Percentiles rank a stretch among this genome's conserved stretches.
These are phyloP conservation scores for Hemaris fuciformis DNA, from an alignment of 2,888 invertebrate species.

Conservation along the genomic window DNA sequence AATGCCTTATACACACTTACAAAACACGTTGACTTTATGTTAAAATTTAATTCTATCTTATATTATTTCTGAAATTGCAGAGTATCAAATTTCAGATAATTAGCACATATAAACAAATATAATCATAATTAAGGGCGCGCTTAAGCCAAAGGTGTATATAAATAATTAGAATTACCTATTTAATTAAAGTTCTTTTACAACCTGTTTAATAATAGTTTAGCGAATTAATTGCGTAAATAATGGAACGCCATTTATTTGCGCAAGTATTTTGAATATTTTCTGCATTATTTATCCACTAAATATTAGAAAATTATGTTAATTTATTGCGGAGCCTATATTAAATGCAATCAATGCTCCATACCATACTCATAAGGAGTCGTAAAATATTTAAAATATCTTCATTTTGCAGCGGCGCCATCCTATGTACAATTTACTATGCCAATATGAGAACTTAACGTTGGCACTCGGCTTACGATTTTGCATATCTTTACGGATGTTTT, in stretches of 20 bases:
- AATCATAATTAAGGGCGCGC: background rate
- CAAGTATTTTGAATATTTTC: background rate
- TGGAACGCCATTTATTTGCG: background rate
- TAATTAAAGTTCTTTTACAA: background rate
- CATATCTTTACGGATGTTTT: slow-evolving; percentile 31
- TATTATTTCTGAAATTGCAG: background rate
- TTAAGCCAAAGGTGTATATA: background rate
- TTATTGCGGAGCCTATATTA: background rate
- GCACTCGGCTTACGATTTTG: slow-evolving; percentile 29
- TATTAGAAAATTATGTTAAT: slow-evolving; percentile 5
- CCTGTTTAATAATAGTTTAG: background rate
- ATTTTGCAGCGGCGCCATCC: slow-evolving; percentile 26
- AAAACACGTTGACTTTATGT: background rate
- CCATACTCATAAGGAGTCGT: slow-evolving; percentile 19
- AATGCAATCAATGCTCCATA: background rate
- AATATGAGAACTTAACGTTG: slow-evolving; percentile 30
- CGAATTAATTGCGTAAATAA: background rate
- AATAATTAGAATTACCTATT: background rate
- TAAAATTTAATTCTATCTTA: background rate
- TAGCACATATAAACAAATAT: background rate
- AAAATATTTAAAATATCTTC: slow-evolving; percentile 36
- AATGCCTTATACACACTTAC: too few species aligned
- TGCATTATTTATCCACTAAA: background rate
- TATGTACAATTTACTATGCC: slow-evolving; percentile 30
- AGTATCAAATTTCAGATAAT: background rate